Conservation (phyloP, 1,140 invertebrate genomes). For the Sitophilus oryzae region DNA sequence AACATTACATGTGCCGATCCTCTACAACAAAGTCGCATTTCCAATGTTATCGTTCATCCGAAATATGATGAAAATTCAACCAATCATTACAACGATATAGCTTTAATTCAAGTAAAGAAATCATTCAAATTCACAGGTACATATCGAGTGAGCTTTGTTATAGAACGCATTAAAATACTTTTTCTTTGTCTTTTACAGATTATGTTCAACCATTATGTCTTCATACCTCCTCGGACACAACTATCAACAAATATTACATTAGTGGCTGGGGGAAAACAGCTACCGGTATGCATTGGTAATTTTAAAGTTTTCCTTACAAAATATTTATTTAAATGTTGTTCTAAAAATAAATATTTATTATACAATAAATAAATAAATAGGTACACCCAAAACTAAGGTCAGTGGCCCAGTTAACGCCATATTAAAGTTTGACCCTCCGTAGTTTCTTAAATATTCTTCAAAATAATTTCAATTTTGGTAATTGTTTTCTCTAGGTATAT, state of each 20-base stretch:
- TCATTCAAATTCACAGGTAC: slow-evolving; percentile 47
- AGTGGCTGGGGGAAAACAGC: slow-evolving; percentile 41
- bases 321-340: too few species aligned
- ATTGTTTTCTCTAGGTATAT: too few species aligned
- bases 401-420: too few species aligned
- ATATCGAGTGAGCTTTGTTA: not conserved
- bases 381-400: too few species aligned
- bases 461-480: too few species aligned
- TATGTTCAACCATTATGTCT: slow-evolving; percentile 63
- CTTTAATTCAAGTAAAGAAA: slow-evolving; percentile 50
- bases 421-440: too few species aligned
- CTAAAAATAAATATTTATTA: too few species aligned
- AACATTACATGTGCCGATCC: slow-evolving; percentile 41
- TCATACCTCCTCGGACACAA: slow-evolving; percentile 26
- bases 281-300: slow-evolving; percentile 27
- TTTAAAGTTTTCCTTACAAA: too few species aligned
- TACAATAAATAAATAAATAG: too few species aligned
- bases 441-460: too few species aligned
- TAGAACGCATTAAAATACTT: not conserved
- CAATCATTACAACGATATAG: slow-evolving; percentile 55
- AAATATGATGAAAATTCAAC: slow-evolving; percentile 44
- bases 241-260: slow-evolving; percentile 27
- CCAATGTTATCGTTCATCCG: slow-evolving; percentile 49
- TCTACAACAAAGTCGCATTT: slow-evolving; percentile 45
- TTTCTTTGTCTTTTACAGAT: slow-evolving; percentile 27